Conservation (phyloP, 1,140 invertebrate species). For the Pachyrhynchus sulphureomaculatus region DNA sequence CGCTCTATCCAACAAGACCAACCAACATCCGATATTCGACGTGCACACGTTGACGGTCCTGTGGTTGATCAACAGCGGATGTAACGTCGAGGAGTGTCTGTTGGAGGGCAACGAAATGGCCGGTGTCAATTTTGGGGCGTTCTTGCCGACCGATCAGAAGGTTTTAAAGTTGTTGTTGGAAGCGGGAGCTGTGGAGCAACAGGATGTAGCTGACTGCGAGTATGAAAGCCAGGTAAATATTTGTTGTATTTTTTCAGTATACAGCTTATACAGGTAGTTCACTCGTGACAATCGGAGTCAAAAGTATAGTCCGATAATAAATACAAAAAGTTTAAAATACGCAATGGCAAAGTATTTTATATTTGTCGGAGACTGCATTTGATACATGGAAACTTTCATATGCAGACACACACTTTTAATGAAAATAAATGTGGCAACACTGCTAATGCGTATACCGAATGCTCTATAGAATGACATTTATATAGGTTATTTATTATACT, state of each 20-base stretch:
- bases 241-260: neutral
- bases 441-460: too few species aligned
- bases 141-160: slow-evolving; percentile 61
- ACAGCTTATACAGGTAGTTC: too few species aligned
- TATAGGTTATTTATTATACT: too few species aligned
- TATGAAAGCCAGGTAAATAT: slow-evolving; percentile 51
- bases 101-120: slow-evolving; percentile 55
- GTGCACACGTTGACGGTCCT: slow-evolving; percentile 64
- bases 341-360: too few species aligned
- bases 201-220: slow-evolving; percentile 54
- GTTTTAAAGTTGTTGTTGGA: slow-evolving; percentile 66
- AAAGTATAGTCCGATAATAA: too few species aligned
- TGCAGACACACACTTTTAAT: too few species aligned
- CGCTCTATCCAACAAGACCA: slow-evolving; percentile 8
- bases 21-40: slow-evolving; percentile 52
- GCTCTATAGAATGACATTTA: too few species aligned
- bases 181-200: slow-evolving; percentile 63
- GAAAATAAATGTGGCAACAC: too few species aligned
- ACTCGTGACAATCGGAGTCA: too few species aligned
- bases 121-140: slow-evolving; percentile 54
- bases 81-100: slow-evolving; percentile 65
- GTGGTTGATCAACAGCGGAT: slow-evolving; percentile 68
- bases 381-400: too few species aligned
- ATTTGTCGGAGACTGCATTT: too few species aligned
- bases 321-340: too few species aligned